A percentile compares a stretch with the other conserved stretches of the same genome.
These are phyloP conservation scores for Aleiodes testaceus DNA, from an alignment of 2,888 invertebrate species.

Conservation along the genomic window DNA sequence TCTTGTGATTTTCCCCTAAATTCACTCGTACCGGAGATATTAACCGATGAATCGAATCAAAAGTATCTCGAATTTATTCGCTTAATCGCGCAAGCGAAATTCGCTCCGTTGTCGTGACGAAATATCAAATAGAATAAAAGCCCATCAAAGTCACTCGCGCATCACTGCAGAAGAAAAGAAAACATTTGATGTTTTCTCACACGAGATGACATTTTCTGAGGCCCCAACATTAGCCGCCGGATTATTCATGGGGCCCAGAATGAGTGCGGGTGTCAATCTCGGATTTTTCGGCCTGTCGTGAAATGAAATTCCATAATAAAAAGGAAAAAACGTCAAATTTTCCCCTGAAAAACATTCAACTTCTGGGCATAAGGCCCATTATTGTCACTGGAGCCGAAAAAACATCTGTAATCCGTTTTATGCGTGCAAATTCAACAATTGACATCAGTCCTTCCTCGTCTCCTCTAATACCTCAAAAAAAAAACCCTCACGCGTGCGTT, in stretches of 20 bases:
- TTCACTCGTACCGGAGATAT: too few relatives aligned
- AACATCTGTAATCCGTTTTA: slow-evolving; percentile 73
- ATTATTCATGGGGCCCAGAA: slow-evolving; percentile 56
- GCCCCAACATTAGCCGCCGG: slow-evolving; percentile 56
- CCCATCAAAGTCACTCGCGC: slow-evolving; percentile 40
- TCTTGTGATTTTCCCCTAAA: too few relatives aligned
- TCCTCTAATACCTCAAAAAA: slow-evolving; percentile 53
- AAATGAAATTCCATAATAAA: slow-evolving; percentile 24
- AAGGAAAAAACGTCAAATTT: slow-evolving; percentile 5
- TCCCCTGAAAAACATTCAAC: neutral
- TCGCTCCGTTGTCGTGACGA: slow-evolving; percentile 34
- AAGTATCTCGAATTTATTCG: too few relatives aligned
- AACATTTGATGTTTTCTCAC: slow-evolving; percentile 27
- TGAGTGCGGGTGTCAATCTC: slow-evolving; percentile 19
- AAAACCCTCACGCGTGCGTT: slow-evolving; percentile 39
- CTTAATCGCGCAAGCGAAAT: slow-evolving; percentile 15
- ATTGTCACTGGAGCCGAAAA: slow-evolving; percentile 54
- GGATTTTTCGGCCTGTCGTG: slow-evolving; percentile 19
- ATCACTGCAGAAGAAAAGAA: slow-evolving; percentile 19
- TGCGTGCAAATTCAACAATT: slow-evolving; percentile 71
- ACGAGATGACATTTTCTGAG: slow-evolving; percentile 23
- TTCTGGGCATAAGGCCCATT: slow-evolving; percentile 32
- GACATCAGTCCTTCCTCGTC: slow-evolving; percentile 52
- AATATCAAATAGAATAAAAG: slow-evolving; percentile 30
- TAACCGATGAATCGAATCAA: too few relatives aligned